phyloP scores from a whole-genome alignment of 92 coral and sea anemone genomes.

The Epizoanthus scotinus region DNA sequence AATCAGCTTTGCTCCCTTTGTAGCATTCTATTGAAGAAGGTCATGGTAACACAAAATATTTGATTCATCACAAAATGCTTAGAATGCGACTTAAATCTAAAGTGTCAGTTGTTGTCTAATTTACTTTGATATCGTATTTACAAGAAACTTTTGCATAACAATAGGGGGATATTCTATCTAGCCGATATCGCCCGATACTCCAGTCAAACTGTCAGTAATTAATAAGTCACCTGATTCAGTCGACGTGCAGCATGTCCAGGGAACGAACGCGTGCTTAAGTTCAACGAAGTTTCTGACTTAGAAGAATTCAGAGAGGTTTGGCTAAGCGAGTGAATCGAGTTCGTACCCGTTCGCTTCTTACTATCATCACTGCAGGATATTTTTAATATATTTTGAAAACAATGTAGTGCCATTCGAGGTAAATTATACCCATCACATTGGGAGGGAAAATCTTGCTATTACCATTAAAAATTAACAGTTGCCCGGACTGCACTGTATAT shows the following conservation, averaged over 20 bases:
- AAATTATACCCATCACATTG: background rate
- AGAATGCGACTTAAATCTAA: background rate
- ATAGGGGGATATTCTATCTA: background rate
- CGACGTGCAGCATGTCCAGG: background rate
- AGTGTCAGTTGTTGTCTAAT: conserved; percentile 1
- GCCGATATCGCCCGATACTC: background rate
- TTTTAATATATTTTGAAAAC: background rate
- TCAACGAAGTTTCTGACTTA: background rate
- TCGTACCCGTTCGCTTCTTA: background rate
- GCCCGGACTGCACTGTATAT: background rate
- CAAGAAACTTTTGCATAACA: conserved; percentile 22
- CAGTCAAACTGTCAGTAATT: background rate
- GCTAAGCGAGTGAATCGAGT: background rate
- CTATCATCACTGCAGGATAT: background rate
- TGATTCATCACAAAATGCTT: background rate
- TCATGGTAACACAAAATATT: background rate
- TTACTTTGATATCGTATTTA: conserved; percentile 26
- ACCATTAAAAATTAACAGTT: background rate
- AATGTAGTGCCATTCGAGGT: background rate
- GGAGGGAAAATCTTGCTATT: background rate
- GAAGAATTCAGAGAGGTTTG: background rate
- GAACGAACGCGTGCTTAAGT: background rate
- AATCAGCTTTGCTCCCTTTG: background rate
- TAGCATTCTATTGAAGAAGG: background rate
- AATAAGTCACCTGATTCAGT: background rate